Conservation (phyloP, 2,888 invertebrate species). For the Itoplectis maculator region DNA sequence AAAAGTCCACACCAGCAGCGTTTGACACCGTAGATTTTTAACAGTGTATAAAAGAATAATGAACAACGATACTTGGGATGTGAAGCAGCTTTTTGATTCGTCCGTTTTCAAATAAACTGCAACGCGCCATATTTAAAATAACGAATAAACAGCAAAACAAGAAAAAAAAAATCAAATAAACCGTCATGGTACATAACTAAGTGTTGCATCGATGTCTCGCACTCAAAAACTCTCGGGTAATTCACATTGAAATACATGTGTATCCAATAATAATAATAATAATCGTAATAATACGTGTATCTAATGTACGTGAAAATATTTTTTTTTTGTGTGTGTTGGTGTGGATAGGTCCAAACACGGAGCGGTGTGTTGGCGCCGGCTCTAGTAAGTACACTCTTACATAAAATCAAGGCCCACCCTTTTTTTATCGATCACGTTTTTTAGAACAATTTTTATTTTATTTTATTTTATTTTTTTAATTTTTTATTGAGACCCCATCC, state of each 20-base stretch:
- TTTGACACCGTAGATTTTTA: too few species aligned
- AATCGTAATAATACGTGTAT: slow-evolving; percentile 78
- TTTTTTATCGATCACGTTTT: slow-evolving; percentile 18
- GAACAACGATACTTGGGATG: background rate
- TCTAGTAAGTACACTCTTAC: slow-evolving; percentile 86
- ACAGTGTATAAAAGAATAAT: too few species aligned
- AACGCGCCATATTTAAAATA: background rate
- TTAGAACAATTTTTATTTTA: too few species aligned
- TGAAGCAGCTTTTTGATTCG: slow-evolving; percentile 15
- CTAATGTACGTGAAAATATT: slow-evolving; percentile 81
- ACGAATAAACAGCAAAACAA: slow-evolving; percentile 17
- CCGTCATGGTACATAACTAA: slow-evolving; percentile 36
- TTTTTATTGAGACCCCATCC: background rate
- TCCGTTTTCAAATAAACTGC: slow-evolving; percentile 28
- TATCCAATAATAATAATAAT: slow-evolving; percentile 46
- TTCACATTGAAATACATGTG: slow-evolving; percentile 47
- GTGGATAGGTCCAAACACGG: slow-evolving; percentile 87
- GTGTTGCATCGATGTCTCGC: slow-evolving; percentile 44
- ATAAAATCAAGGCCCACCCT: slow-evolving; percentile 67
- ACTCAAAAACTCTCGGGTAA: slow-evolving; percentile 5
- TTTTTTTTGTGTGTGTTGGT: slow-evolving; percentile 83
- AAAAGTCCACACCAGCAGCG: too few species aligned
- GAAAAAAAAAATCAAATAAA: too few species aligned
- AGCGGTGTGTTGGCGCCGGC: slow-evolving; percentile 86
- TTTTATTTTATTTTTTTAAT: too few species aligned